Base-by-base conservation (phyloP, 2,797 vertebrate genomes). In the Tokudaia tokunoshimensis region DNA sequence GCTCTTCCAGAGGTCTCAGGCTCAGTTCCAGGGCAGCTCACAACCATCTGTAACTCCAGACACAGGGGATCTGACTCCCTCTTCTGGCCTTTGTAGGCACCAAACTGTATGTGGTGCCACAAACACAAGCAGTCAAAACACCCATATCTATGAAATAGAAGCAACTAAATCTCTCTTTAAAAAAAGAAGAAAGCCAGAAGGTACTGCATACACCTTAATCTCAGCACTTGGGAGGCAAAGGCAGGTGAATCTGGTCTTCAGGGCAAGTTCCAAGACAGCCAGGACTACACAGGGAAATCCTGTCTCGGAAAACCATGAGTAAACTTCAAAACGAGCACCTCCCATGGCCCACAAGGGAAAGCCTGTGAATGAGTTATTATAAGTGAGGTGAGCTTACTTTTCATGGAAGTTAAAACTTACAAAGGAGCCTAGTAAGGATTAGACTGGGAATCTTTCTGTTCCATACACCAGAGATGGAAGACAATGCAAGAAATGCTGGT, bases 261-360 rank as follows among this genome's bases (percentile, higher is more conserved):
- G 15, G 6, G 15, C 34, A n/a, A 70, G 14, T n/a, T n/a, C 67
- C 34, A 65, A 31, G 12, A 65, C 29, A 65, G 63, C 29, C 29
- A 70, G 34, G 67, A n/a, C 67, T 70, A n/a, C 67, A n/a, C 14
- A 70, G 34, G 31, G 14, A n/a, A 65, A 67, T 13, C 31, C 31
- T 67, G 65, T 67, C 31, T 67, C 0, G 0, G 15, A 67, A 67
- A 67, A 34, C 31, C 65, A 67, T 34, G 31, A 17, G 6, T 72
- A 72, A 72, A 96, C 72, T 61, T 79, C 70, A 91, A 88, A 96
- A 94, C 72, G 67, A 22, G n/a, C 70, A 22, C n/a, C 3, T 9
- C 70, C 70, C 19, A 74, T 22, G 19, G 37, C 19, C 70, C 70
- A 74, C 70, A 72, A 74, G 70, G n/a, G 19, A 74, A 74, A 74